Conservation (phyloP, 2,797 vertebrate genomes). For the Coregonus suidteri region DNA sequence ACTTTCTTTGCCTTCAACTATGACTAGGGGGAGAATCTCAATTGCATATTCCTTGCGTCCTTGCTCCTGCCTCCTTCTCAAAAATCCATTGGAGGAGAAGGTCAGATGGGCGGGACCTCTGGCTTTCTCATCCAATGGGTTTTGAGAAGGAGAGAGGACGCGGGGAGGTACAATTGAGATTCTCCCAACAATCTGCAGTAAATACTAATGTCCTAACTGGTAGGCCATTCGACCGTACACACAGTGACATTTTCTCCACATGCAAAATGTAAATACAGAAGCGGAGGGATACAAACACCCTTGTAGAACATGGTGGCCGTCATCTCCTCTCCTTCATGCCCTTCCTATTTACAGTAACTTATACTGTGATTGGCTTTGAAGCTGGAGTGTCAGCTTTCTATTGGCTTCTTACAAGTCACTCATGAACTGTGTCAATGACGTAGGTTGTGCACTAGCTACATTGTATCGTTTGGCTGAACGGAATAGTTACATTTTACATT, state of each 20-base stretch:
- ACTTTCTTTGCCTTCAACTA: slow-evolving; percentile 1
- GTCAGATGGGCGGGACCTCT: no score
- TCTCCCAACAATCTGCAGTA: not conserved
- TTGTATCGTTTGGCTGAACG: slow-evolving; percentile 72
- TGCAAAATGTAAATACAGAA: slow-evolving; percentile 80
- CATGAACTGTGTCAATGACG: slow-evolving; percentile 68
- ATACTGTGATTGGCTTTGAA: slow-evolving; percentile 52
- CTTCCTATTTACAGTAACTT: slow-evolving; percentile 30
- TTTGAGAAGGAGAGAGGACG: no score
- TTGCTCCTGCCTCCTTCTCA: no score
- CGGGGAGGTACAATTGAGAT: no score
- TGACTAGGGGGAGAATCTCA: no score
- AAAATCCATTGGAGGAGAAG: no score
- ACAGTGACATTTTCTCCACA: slow-evolving; percentile 76
- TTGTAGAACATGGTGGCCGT: slow-evolving; percentile 79
- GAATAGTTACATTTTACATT: slow-evolving; percentile 75
- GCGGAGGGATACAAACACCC: slow-evolving; percentile 77
- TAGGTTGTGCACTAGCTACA: slow-evolving; percentile 62
- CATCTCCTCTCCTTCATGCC: slow-evolving; percentile 69
- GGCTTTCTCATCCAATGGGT: no score
- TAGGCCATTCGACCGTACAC: slow-evolving; percentile 38
- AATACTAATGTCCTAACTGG: slow-evolving; percentile 8
- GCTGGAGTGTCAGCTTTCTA: slow-evolving; percentile 39
- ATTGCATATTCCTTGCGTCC: no score
- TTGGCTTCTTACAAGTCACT: slow-evolving; percentile 58